These are phyloP conservation scores for Anseranas semipalmata DNA, from an alignment of 2,113 vertebrate species.

Conservation along the genomic window DNA sequence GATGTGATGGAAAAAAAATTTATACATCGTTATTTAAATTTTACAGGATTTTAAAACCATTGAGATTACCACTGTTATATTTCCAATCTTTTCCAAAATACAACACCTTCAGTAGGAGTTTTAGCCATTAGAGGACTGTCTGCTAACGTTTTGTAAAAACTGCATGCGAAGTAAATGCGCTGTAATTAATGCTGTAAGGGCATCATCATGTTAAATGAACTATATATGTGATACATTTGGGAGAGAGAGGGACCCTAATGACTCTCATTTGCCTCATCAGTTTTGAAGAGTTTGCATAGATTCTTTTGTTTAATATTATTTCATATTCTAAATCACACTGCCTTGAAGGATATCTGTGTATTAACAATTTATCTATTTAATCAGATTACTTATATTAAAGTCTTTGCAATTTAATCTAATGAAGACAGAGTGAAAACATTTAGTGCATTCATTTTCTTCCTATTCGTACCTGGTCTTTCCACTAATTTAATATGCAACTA, in stretches of 20 bases:
- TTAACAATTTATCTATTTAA: neutral
- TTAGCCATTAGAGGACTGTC: neutral
- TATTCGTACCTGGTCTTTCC: neutral
- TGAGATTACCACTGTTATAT: too few species aligned
- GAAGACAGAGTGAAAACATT: neutral
- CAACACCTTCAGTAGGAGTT: neutral
- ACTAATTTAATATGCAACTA: neutral
- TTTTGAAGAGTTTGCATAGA: neutral
- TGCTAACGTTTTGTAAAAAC: neutral
- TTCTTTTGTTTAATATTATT: neutral
- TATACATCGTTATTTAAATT: too few species aligned
- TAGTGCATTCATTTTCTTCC: neutral
- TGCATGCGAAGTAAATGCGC: neutral
- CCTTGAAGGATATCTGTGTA: neutral
- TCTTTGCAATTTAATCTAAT: neutral
- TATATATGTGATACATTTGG: neutral
- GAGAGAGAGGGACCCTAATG: rapidly evolving
- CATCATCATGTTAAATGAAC: neutral
- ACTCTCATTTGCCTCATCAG: neutral
- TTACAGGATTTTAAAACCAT: too few species aligned
- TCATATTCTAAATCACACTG: neutral
- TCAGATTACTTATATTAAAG: neutral
- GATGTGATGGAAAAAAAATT: neutral
- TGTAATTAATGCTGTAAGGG: neutral
- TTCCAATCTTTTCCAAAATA: neutral